These are phyloP conservation scores for Amphipyra berbera DNA, from an alignment of 2,888 invertebrate genomes.

Conservation along the genomic window DNA sequence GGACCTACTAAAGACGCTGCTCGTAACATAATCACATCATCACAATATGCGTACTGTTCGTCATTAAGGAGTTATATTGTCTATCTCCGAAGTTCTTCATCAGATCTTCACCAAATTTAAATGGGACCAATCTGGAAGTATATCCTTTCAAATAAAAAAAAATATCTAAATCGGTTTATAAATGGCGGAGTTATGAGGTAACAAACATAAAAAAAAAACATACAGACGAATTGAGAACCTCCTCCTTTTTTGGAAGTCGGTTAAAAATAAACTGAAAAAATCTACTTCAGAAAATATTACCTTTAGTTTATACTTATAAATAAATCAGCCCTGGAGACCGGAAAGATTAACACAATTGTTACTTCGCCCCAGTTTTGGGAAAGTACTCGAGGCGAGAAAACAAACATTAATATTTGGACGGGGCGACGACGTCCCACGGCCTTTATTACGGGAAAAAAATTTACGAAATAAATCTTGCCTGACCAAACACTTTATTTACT, in stretches of 20 bases:
- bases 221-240: not conserved
- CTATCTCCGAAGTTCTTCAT: too few relatives aligned
- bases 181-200: too few relatives aligned
- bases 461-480: constrained; percentile 56
- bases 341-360: constrained; percentile 39
- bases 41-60: too few relatives aligned
- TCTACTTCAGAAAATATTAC: not conserved
- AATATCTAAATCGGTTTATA: too few relatives aligned
- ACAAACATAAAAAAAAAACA: too few relatives aligned
- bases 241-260: too few relatives aligned
- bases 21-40: too few relatives aligned
- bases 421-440: constrained; percentile 28
- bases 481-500: constrained; percentile 59
- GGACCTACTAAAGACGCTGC: too few relatives aligned
- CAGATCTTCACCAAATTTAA: too few relatives aligned
- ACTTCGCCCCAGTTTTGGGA: constrained; percentile 31
- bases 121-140: too few relatives aligned
- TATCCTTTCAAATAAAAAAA: too few relatives aligned
- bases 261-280: not conserved
- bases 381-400: constrained; percentile 41
- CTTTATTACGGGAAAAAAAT: constrained; percentile 34
- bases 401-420: constrained; percentile 45
- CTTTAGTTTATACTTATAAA: constrained; percentile 21
- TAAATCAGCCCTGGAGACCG: constrained; percentile 21
- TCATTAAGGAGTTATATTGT: too few relatives aligned